These are phyloP conservation scores for Andrena cerasifolii DNA, from an alignment of 1,140 invertebrate species.

Conservation along the genomic window DNA sequence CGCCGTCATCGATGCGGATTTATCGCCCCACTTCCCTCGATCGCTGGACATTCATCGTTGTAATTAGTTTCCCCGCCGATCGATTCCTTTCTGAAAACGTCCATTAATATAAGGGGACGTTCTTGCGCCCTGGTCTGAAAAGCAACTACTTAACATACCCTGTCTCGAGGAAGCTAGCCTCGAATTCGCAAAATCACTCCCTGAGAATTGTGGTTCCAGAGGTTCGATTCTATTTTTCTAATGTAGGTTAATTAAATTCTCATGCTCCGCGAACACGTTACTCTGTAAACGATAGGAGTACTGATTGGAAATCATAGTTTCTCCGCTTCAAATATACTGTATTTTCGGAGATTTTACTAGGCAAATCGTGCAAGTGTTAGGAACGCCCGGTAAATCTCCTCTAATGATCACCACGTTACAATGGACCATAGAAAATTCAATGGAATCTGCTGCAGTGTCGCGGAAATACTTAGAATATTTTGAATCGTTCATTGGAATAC, in stretches of 20 bases:
- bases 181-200: not conserved
- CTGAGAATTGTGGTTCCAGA: not conserved
- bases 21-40: slow-evolving; percentile 29
- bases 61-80: slow-evolving; percentile 29
- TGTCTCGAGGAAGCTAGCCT: not conserved
- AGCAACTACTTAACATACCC: not conserved
- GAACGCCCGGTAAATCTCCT: slow-evolving; percentile 5
- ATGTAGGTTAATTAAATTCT: not conserved
- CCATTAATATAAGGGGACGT: not conserved
- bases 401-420: slow-evolving; percentile 26
- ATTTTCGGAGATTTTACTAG: not conserved
- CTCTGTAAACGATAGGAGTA: no score
- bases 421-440: slow-evolving; percentile 3
- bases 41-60: slow-evolving; percentile 25
- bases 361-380: not conserved
- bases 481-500: slow-evolving; percentile 24
- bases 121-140: not conserved
- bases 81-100: not conserved
- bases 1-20: slow-evolving; percentile 54
- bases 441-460: not conserved
- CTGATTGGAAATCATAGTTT: no score
- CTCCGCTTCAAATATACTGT: no score
- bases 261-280: no score
- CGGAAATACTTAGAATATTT: slow-evolving; percentile 32
- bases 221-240: not conserved